These are phyloP conservation scores for Holothuria glaberrima DNA, from an alignment of 35 echinoderm and acorn worm species.

Conservation along the genomic window DNA sequence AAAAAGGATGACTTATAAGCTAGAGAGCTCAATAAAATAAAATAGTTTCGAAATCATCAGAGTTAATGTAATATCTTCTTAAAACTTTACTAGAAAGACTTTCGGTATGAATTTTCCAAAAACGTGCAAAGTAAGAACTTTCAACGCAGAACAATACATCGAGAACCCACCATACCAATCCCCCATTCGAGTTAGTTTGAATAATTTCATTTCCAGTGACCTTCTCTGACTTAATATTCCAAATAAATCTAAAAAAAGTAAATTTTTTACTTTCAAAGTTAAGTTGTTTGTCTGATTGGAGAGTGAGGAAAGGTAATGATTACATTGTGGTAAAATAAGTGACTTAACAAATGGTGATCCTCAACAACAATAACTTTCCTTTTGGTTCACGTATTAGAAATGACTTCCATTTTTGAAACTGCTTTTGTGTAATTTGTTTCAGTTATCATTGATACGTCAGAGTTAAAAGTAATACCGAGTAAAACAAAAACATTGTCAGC, in stretches of 20 bases:
- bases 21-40: not conserved
- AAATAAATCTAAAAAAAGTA: conserved; percentile 6
- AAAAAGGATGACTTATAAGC: too few relatives aligned
- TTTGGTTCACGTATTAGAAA: not conserved
- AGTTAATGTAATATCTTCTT: not conserved
- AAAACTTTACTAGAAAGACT: not conserved
- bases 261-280: not conserved
- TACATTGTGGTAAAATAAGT: conserved; percentile 4
- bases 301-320: conserved; percentile 1
- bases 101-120: too few relatives aligned
- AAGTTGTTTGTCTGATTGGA: not conserved
- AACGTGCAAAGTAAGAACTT: too few relatives aligned
- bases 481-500: not conserved
- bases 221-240: conserved; percentile 1
- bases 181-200: too few relatives aligned
- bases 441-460: not conserved
- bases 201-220: not conserved
- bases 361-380: not conserved
- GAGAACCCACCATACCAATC: too few relatives aligned
- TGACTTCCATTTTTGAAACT: not conserved
- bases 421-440: not conserved
- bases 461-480: not conserved
- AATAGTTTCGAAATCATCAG: too few relatives aligned
- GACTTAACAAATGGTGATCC: not conserved
- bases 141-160: too few relatives aligned